Evolutionary conservation across 2,797 vertebrate genomes (phyloP).

Genomic region (Valencia hispanica): DNA sequence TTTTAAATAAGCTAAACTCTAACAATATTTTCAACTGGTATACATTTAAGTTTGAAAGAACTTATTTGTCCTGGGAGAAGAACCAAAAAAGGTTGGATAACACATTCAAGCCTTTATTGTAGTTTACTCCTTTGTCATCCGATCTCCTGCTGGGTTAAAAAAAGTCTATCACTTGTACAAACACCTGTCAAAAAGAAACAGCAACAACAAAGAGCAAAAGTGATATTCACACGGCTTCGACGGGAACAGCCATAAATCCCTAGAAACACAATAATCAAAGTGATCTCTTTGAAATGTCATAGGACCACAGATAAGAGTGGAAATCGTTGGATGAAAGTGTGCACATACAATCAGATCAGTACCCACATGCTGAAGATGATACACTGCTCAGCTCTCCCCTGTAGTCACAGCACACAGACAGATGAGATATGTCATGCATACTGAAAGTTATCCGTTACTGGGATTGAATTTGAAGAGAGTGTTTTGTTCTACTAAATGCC

Average conservation of each 20-base stretch:
- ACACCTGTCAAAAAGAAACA: slow-evolving; percentile 12
- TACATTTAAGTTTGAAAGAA: neutral
- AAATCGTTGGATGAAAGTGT: neutral
- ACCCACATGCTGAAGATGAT: neutral
- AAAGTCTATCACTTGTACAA: neutral
- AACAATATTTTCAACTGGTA: neutral
- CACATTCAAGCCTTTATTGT: neutral
- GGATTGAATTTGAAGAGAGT: slow-evolving; percentile 54
- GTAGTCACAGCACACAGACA: neutral
- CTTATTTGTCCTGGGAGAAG: too few relatives aligned
- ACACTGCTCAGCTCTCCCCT: neutral
- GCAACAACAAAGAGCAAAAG: neutral
- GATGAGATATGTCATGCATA: neutral
- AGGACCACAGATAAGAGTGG: neutral
- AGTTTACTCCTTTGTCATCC: neutral
- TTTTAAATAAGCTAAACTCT: neutral
- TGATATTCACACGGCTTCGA: neutral
- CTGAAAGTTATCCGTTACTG: slow-evolving; percentile 42
- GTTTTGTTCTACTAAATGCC: slow-evolving; percentile 41
- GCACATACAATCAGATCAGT: slow-evolving; percentile 5
- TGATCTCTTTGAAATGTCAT: neutral
- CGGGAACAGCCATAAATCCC: neutral
- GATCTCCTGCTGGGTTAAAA: neutral
- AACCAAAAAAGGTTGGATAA: neutral
- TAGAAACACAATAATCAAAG: slow-evolving; percentile 1